Conservation (phyloP, 2,797 vertebrate genomes). For the Allobates femoralis region DNA sequence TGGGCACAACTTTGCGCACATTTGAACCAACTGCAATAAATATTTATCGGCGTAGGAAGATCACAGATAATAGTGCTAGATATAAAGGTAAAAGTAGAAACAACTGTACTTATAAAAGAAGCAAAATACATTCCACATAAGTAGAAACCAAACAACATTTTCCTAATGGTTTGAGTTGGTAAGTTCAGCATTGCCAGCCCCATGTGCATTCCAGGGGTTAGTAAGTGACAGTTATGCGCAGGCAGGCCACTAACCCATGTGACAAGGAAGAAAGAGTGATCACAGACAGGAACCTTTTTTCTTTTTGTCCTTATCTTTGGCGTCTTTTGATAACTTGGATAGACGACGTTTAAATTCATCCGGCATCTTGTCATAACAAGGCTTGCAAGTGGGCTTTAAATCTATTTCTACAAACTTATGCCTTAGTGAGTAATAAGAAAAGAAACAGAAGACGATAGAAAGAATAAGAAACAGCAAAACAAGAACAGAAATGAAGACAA, state of each 20-base stretch:
- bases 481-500: background rate
- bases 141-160: no score
- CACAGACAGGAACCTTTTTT: conserved; percentile 93
- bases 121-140: no score
- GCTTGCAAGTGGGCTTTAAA: conserved; percentile 98
- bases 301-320: conserved; percentile 88
- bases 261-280: conserved; percentile 72
- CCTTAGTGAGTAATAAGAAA: conserved; percentile 77
- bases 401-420: conserved; percentile 99
- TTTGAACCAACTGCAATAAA: no score
- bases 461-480: conserved; percentile 63
- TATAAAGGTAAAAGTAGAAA: no score
- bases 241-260: conserved; percentile 61
- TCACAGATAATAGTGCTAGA: no score
- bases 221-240: conserved; percentile 33
- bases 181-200: background rate
- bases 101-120: no score
- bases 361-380: conserved; percentile 95
- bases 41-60: no score
- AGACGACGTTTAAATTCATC: conserved; percentile 93
- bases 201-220: conserved; percentile 12
- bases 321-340: conserved; percentile 89
- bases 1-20: no score
- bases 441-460: conserved; percentile 72
- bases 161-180: no score